Evolutionary conservation across 2,888 invertebrate species (phyloP).

Genomic region (Malthinus seriepunctatus): DNA sequence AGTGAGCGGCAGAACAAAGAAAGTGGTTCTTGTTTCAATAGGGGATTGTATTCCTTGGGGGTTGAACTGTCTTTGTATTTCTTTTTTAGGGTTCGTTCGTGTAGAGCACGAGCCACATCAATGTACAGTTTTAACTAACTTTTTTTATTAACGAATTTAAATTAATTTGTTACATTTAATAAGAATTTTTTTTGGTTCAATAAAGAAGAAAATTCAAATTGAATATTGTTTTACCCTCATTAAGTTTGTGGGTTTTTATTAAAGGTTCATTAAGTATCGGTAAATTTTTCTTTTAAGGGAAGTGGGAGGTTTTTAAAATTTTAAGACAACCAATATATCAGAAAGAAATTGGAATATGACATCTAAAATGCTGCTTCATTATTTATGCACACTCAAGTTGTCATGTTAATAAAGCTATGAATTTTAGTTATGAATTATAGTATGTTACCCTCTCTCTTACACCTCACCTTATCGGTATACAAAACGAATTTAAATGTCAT

Average conservation of each 20-base stretch:
- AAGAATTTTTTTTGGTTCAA: neutral
- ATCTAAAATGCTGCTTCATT: conserved; percentile 31
- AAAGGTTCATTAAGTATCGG: conserved; percentile 11
- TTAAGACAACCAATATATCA: conserved; percentile 26
- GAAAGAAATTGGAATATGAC: conserved; percentile 33
- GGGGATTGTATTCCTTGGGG: conserved; percentile 39
- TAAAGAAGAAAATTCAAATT: neutral
- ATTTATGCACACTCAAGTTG: conserved; percentile 32
- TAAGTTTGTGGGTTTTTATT: neutral
- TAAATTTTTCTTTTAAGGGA: conserved; percentile 17
- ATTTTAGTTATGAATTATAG: conserved; percentile 21
- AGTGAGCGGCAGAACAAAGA: conserved; percentile 39
- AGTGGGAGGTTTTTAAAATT: conserved; percentile 22
- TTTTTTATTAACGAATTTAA: neutral
- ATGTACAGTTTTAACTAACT: conserved; percentile 2
- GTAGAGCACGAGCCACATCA: conserved; percentile 40
- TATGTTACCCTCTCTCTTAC: conserved; percentile 11
- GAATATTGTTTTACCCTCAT: neutral
- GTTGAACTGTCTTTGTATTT: conserved; percentile 38
- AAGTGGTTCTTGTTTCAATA: conserved; percentile 40
- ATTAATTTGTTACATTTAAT: neutral
- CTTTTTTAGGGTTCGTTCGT: conserved; percentile 35
- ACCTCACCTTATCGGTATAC: conserved; percentile 17
- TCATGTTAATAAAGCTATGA: conserved; percentile 25
- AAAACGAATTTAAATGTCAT: conserved; percentile 20